Evolutionary conservation across 2,797 vertebrate genomes (phyloP).

Genomic region (Neosilurus hyrtlii): DNA sequence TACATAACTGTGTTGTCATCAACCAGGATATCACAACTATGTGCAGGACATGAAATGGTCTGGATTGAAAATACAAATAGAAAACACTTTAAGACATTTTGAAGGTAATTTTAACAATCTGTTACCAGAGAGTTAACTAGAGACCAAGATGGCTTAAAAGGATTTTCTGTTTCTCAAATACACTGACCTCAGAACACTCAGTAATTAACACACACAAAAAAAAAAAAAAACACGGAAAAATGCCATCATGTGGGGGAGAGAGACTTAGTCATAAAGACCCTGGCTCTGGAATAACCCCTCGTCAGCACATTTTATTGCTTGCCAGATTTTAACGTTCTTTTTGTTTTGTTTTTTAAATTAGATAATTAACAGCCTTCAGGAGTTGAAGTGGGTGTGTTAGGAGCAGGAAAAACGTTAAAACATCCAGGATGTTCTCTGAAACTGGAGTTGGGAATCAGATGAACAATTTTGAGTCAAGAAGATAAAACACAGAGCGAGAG

Average conservation of each 20-base stretch:
- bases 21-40: constrained; percentile 99
- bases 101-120: not conserved
- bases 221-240: not conserved
- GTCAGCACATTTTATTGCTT: constrained; percentile 1
- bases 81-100: not conserved
- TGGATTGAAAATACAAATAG: constrained; percentile 63
- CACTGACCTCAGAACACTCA: not conserved
- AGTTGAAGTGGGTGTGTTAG: not conserved
- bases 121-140: not conserved
- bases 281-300: not conserved
- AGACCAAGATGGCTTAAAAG: not conserved
- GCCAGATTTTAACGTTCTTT: not conserved
- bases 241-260: not conserved
- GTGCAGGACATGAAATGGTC: constrained; percentile 99
- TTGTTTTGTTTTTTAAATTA: not conserved
- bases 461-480: not conserved
- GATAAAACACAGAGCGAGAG: not conserved
- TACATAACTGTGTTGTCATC: constrained; percentile 99
- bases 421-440: too few relatives aligned
- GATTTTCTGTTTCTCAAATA: not conserved
- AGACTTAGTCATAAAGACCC: not conserved
- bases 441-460: not conserved
- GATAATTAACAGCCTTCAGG: not conserved
- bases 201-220: not conserved
- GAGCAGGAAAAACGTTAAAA: not conserved